Evolutionary conservation across 2,113 vertebrate genomes (phyloP).

Genomic region (Aix galericulata): DNA sequence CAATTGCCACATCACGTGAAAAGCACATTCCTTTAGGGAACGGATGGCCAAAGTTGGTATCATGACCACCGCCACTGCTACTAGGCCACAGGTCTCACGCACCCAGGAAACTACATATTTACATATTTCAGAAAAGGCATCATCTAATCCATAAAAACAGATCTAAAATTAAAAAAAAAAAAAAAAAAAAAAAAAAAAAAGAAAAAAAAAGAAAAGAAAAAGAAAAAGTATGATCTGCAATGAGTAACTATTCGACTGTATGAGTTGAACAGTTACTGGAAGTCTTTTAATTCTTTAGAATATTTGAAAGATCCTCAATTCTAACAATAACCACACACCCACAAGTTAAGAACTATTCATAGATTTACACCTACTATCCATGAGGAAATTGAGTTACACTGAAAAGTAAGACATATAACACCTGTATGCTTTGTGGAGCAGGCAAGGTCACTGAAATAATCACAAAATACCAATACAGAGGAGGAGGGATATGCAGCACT

Average conservation of each 20-base stretch:
- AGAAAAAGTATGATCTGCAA: not conserved
- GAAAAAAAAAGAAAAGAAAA: not conserved
- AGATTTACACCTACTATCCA: not conserved
- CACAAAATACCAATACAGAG: not conserved
- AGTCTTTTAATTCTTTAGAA: not conserved
- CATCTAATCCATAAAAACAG: not conserved
- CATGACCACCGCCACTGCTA: not conserved
- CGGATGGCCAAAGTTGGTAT: not conserved
- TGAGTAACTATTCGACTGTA: not conserved
- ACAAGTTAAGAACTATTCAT: not conserved
- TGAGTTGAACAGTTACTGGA: not conserved
- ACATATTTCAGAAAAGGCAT: not conserved
- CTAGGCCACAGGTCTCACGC: not conserved
- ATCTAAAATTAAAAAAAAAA: not conserved
- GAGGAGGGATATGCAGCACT: not conserved
- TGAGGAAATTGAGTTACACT: not conserved
- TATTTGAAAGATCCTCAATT: not conserved
- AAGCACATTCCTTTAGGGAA: accelerated
- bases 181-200: not conserved
- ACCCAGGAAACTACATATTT: not conserved
- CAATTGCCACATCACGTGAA: not conserved
- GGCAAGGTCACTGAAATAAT: not conserved
- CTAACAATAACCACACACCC: not conserved
- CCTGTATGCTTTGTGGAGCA: not conserved
- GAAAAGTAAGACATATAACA: not conserved